Percentiles rank a stretch among this genome's conserved stretches.
Conservation (phyloP, 2,113 vertebrate species). For the Hylia prasina region DNA sequence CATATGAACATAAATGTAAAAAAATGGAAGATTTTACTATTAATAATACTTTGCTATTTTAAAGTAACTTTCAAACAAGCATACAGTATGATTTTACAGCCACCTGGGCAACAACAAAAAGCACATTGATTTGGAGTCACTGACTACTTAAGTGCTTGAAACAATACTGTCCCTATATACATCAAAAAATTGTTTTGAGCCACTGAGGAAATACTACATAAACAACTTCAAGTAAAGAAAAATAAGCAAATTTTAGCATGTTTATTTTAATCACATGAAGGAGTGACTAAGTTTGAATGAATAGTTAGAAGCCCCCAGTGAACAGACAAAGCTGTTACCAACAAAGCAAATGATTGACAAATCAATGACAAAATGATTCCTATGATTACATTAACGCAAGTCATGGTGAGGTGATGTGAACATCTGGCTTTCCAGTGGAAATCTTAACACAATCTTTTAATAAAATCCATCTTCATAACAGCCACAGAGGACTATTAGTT, state of each 20-base stretch:
- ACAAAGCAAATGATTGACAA: too few relatives aligned
- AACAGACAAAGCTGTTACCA: not conserved
- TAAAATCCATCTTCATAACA: slow-evolving; percentile 18
- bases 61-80: not conserved
- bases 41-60: not conserved
- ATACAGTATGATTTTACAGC: not conserved
- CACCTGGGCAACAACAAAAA: not conserved
- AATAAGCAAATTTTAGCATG: not conserved
- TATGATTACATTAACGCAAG: not conserved
- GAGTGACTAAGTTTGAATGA: not conserved
- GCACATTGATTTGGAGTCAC: not conserved
- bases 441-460: not conserved
- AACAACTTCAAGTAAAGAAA: slow-evolving; percentile 2
- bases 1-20: not conserved
- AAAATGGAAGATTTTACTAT: not conserved
- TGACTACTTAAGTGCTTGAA: not conserved
- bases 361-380: not conserved
- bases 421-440: not conserved
- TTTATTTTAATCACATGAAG: not conserved
- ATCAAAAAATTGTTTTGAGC: not conserved
- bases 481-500: not conserved
- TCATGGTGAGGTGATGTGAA: not conserved
- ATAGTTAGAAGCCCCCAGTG: not conserved
- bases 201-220: not conserved
- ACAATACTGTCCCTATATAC: not conserved